Evolutionary conservation across 2,113 vertebrate genomes (phyloP).

Genomic region (Paramormyrops kingsleyae): DNA sequence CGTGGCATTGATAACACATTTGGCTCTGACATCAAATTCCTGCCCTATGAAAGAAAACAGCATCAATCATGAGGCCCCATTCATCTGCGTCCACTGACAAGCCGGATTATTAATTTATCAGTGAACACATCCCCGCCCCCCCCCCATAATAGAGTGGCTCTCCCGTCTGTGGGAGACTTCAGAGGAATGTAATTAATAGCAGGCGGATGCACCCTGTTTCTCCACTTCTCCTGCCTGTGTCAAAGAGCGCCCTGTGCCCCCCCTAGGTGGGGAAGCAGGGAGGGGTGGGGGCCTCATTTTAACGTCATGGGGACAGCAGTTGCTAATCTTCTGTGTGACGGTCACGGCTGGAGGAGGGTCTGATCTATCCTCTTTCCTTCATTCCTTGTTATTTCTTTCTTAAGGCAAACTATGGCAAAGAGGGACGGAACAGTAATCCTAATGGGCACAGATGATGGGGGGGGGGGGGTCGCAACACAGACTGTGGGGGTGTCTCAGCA

Average conservation of each 20-base stretch:
- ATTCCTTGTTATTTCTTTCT: conserved; percentile 20
- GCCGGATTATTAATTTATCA: conserved; percentile 74
- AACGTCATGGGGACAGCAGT: conserved; percentile 52
- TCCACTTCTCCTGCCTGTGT: conserved; percentile 64
- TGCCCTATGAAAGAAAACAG: conserved; percentile 90
- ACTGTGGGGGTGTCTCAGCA: too few relatives aligned
- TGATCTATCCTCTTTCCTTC: neutral
- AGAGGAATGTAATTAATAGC: conserved; percentile 74
- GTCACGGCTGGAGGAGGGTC: conserved; percentile 37
- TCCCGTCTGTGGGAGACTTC: conserved; percentile 67
- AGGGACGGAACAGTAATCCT: conserved; percentile 31
- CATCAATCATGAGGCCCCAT: conserved; percentile 72
- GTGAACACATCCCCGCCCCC: conserved; percentile 54
- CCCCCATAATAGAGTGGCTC: conserved; percentile 56
- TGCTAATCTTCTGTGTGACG: conserved; percentile 58
- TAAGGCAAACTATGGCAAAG: conserved; percentile 46
- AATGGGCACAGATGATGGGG: neutral
- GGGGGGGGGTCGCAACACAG: neutral
- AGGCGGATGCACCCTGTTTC: conserved; percentile 72
- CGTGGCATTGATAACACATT: conserved; percentile 97
- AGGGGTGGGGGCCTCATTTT: conserved; percentile 54
- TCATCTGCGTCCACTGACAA: conserved; percentile 68
- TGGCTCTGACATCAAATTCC: conserved; percentile 97
- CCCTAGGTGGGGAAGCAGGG: neutral
- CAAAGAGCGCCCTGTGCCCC: conserved; percentile 54